Percentiles rank a stretch among this genome's conserved stretches.
Conservation (phyloP, 2,888 invertebrate species). For the Phorcus lineatus region DNA sequence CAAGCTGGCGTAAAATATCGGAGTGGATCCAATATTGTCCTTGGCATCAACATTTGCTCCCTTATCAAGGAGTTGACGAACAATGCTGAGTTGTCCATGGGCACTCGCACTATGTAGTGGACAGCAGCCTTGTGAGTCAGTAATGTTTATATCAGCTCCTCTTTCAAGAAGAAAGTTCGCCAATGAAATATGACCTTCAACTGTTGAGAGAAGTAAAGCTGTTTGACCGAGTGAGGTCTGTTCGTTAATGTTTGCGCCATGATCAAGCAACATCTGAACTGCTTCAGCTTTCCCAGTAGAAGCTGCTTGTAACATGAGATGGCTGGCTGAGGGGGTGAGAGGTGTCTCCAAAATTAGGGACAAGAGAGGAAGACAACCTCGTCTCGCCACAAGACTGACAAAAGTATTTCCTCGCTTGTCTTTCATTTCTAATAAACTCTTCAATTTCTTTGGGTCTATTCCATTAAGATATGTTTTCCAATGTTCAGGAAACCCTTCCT, state of each 20-base stretch:
- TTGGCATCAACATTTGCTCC: background rate
- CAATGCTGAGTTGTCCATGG: background rate
- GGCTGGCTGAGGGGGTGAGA: background rate
- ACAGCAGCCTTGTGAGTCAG: slow-evolving; percentile 79
- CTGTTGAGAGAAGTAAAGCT: background rate
- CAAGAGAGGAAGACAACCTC: background rate
- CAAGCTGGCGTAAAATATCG: slow-evolving; percentile 1
- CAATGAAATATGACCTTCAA: background rate
- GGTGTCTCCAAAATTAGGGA: background rate
- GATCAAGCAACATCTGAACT: background rate
- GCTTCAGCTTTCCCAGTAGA: background rate
- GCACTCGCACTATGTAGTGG: slow-evolving; percentile 79
- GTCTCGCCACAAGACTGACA: background rate
- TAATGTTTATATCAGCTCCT: slow-evolving; percentile 78
- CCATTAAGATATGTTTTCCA: background rate
- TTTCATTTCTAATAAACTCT: background rate
- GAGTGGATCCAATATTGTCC: slow-evolving; percentile 10
- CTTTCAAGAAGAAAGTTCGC: slow-evolving; percentile 79
- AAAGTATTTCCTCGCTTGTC: background rate
- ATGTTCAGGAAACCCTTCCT: background rate
- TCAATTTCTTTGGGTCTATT: background rate
- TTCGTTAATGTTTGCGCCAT: slow-evolving; percentile 15
- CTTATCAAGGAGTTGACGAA: background rate
- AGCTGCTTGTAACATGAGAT: slow-evolving; percentile 17
- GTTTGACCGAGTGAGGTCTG: background rate